Conservation (phyloP, 2,113 vertebrate species). For the Gyps fulvus region DNA sequence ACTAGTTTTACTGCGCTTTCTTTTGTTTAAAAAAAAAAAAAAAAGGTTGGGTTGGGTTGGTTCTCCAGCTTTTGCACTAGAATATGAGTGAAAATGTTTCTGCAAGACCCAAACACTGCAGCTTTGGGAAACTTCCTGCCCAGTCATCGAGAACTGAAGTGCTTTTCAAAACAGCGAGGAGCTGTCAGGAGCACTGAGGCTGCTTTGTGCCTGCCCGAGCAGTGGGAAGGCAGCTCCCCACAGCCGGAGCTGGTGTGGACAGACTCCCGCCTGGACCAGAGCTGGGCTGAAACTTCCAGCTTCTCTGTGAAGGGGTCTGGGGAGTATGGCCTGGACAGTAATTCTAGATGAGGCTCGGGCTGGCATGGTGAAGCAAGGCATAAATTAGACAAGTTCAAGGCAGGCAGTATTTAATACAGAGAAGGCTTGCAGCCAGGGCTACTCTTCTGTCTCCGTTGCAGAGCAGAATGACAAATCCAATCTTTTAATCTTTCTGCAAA, state of each 20-base stretch:
- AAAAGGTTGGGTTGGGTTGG: accelerated
- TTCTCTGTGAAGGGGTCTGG: background rate
- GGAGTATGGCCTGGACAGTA: background rate
- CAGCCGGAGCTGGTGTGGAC: background rate
- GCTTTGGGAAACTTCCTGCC: background rate
- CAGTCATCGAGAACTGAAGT: background rate
- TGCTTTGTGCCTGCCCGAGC: background rate
- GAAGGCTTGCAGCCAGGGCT: background rate
- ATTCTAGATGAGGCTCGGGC: background rate
- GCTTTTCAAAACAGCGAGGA: background rate
- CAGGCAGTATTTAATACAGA: background rate
- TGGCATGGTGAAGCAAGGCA: background rate
- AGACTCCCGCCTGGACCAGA: background rate
- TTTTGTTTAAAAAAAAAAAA: background rate
- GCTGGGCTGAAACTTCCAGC: background rate
- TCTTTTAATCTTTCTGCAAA: constrained; percentile 22
- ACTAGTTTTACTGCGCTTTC: background rate
- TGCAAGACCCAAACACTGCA: background rate
- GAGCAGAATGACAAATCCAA: background rate
- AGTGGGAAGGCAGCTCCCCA: background rate
- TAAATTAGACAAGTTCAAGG: background rate
- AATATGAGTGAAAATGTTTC: background rate
- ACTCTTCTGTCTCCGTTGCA: background rate
- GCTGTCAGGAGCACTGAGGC: background rate
- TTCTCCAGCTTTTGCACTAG: background rate